Evolutionary conservation across 2,113 vertebrate genomes (phyloP).

Genomic region (Seriola rivoliana): DNA sequence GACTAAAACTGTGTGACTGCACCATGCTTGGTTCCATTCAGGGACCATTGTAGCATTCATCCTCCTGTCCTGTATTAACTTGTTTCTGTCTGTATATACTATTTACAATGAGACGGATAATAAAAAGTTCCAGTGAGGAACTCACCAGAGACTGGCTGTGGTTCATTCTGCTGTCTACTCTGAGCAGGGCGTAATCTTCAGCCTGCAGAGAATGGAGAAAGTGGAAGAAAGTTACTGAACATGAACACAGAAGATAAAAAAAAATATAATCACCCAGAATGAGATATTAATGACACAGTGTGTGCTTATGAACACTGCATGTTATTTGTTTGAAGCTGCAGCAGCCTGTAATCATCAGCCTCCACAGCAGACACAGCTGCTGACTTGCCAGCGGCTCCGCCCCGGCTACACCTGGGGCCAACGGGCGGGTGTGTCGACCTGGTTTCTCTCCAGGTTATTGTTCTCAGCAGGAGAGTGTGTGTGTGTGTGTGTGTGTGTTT

Average conservation of each 20-base stretch:
- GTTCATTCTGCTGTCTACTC: slow-evolving; percentile 84
- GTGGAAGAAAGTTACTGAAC: neutral
- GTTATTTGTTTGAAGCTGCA: slow-evolving; percentile 41
- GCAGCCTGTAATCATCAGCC: slow-evolving; percentile 57
- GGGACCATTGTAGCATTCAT: too few relatives aligned
- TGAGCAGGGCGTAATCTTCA: slow-evolving; percentile 83
- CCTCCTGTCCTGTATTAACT: too few relatives aligned
- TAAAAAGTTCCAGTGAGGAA: neutral
- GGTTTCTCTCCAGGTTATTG: slow-evolving; percentile 30
- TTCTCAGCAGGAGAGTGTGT: slow-evolving; percentile 20
- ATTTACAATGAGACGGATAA: too few relatives aligned
- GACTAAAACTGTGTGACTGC: neutral
- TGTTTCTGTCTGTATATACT: neutral
- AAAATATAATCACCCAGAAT: neutral
- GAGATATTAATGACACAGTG: neutral
- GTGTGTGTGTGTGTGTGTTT: slow-evolving; percentile 16
- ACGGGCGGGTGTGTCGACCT: slow-evolving; percentile 18
- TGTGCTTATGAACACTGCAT: neutral
- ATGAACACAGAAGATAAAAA: neutral
- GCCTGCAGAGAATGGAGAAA: slow-evolving; percentile 64
- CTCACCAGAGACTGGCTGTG: slow-evolving; percentile 92
- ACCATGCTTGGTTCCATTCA: too few relatives aligned
- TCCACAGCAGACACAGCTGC: slow-evolving; percentile 17
- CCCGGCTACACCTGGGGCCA: neutral
- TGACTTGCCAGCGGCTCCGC: slow-evolving; percentile 36